Percentiles rank a stretch among this genome's conserved stretches.
Conservation (phyloP, 2,113 vertebrate species). For the Pterocles orientalis region DNA sequence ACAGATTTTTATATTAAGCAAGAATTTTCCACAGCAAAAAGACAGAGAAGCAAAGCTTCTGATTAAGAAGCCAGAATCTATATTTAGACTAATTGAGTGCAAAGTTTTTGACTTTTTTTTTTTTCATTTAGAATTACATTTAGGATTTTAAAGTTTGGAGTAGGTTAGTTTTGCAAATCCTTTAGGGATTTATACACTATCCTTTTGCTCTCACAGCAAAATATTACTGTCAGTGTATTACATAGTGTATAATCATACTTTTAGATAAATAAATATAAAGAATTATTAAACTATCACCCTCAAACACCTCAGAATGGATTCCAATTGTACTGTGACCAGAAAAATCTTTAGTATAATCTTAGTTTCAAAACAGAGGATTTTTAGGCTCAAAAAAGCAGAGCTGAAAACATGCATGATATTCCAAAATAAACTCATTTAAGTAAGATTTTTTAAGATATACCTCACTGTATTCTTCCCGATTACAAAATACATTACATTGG, state of each 20-base stretch:
- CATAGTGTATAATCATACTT: not conserved
- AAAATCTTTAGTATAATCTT: not conserved
- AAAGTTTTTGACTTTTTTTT: not conserved
- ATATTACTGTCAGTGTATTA: not conserved
- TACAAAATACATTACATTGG: not conserved
- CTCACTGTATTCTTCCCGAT: not conserved
- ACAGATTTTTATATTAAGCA: not conserved
- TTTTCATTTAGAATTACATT: not conserved
- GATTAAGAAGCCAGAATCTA: not conserved
- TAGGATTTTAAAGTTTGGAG: not conserved
- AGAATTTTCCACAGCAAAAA: not conserved
- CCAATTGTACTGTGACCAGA: not conserved
- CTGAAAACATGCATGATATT: not conserved
- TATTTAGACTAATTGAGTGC: not conserved
- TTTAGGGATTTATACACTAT: not conserved
- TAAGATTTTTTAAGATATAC: not conserved
- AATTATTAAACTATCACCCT: not conserved
- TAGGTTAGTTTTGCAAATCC: not conserved
- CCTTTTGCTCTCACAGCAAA: not conserved
- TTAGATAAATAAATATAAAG: not conserved
- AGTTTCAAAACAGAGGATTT: not conserved
- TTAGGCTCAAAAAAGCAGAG: not conserved
- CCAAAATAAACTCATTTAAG: not conserved
- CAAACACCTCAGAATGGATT: not conserved
- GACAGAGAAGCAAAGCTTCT: not conserved